Conservation (phyloP, 2,113 vertebrate species). For the Brienomyrus longianalis region DNA sequence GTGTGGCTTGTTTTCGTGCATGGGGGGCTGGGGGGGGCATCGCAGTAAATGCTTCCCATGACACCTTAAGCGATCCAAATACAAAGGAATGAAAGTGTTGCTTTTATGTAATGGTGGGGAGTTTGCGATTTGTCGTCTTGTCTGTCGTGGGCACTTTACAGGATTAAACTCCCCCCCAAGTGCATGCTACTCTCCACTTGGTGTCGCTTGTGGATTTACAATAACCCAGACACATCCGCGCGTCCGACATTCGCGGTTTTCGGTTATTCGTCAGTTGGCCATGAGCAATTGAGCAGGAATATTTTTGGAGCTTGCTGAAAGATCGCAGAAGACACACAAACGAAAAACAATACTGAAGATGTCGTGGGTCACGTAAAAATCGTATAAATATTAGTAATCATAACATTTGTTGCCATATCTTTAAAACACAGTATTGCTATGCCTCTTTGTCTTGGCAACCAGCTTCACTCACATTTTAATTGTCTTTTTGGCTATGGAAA, state of each 20-base stretch:
- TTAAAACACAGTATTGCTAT: neutral
- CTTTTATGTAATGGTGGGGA: neutral
- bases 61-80: too few species aligned
- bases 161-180: too few species aligned
- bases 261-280: neutral
- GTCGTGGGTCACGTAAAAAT: neutral
- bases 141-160: neutral
- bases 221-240: neutral
- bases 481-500: neutral
- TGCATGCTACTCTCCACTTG: neutral
- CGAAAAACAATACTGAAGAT: neutral
- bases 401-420: neutral
- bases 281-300: neutral
- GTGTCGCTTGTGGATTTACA: neutral
- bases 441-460: too few species aligned
- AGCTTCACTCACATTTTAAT: neutral
- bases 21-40: neutral
- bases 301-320: neutral
- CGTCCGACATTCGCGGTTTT: neutral
- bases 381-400: neutral
- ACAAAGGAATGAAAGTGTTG: neutral
- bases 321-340: neutral
- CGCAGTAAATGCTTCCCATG: neutral
- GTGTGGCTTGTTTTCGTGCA: neutral
- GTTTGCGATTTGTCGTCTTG: neutral